Evolutionary conservation across 53 echinoderm and acorn worm genomes (phyloP), one percentile per base, ranked within the genome.

Genomic region (Holothuria leucospilota): DNA sequence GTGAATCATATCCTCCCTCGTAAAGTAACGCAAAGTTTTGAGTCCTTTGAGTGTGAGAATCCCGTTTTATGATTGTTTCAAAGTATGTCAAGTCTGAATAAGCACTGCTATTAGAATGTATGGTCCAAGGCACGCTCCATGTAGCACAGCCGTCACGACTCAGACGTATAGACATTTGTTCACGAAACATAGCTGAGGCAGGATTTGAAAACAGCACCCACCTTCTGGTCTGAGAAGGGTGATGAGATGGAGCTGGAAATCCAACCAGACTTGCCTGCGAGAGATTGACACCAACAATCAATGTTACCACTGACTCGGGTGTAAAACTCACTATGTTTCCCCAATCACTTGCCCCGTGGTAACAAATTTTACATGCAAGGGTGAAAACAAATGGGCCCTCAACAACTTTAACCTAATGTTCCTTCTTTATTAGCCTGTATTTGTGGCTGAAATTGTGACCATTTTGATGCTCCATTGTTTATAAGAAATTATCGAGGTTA

Each of bases 21-120:
- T 87, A 94, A n/a, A 96, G 68, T 20, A 96, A n/a, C 4, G 89
- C 96, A 90, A 96, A 94, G 88, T 93, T 96, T 71, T 96, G 96
- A 38, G 91, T 87, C 40, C 68, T 26, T 20, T 59, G 29, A 29
- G 14, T 3, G 51, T 30, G 39, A 13, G 78, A 40, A 40, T 40
- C 24, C 20, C 72, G n/a, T 40, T 59, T 79, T 3, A 9, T 59
- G 15, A n/a, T 4, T 21, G 73, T 68, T 77, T 94, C 94, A 72
- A 96, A 94, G 75, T 94, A 96, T 1, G 92, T 81, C 42, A 96
- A 86, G 81, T 96, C 96, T 62, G 96, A 96, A 68, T 96, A 96
- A 20, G 92, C 94, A 5, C 92, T 74, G 25, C 82, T 83, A 29
- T 66, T 78, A 20, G 88, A 25, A 77, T 90, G 90, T 16, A 96